Conservation (phyloP, 2,113 vertebrate genomes). For the Colaptes auratus region DNA sequence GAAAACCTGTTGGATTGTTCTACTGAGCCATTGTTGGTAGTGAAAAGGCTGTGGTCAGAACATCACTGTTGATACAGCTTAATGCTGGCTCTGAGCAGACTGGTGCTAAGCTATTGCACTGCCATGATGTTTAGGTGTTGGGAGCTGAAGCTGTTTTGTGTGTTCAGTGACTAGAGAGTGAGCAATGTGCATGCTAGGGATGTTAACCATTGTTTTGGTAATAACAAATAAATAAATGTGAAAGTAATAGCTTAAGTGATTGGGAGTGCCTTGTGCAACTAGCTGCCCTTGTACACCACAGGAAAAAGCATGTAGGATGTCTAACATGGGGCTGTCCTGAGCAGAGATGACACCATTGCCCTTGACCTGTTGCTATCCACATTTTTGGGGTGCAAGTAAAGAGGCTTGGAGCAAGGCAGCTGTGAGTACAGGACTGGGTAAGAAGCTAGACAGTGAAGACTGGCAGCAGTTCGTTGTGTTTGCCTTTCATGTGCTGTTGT, state of each 20-base stretch:
- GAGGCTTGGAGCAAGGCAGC: background rate
- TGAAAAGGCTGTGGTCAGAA: background rate
- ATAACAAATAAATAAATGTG: background rate
- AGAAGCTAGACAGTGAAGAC: background rate
- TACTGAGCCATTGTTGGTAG: background rate
- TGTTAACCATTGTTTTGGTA: background rate
- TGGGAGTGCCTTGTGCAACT: background rate
- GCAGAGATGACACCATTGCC: background rate
- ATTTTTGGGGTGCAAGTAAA: background rate
- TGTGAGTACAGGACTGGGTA: background rate
- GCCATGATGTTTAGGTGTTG: fast-evolving
- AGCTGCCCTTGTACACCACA: background rate
- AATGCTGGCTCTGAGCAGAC: background rate
- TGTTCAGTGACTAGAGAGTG: background rate
- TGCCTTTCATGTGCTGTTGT: constrained; percentile 15
- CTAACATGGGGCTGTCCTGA: fast-evolving
- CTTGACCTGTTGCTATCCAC: background rate
- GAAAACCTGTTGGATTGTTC: background rate
- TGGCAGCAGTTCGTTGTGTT: background rate
- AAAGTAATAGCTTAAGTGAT: background rate
- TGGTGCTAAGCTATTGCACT: background rate
- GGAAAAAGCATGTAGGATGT: background rate
- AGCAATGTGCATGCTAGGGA: background rate
- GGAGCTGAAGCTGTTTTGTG: background rate
- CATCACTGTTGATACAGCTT: background rate